Percentiles rank a stretch among this genome's conserved stretches.
Evolutionary conservation across 2,113 vertebrate genomes (phyloP).

Genomic region (Rhombomys opimus): DNA sequence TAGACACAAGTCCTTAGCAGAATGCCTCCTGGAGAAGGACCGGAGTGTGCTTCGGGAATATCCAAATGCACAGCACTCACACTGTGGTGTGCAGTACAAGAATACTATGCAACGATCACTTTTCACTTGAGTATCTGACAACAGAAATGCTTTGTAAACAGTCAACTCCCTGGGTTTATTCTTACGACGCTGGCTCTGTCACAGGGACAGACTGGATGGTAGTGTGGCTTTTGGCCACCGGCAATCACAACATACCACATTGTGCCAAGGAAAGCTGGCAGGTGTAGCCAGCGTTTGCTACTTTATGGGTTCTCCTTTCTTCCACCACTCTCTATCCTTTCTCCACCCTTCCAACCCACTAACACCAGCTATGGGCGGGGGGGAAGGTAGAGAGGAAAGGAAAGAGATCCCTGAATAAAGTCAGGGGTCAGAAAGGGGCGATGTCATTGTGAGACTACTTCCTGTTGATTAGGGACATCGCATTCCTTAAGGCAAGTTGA

Average conservation of each 20-base stretch:
- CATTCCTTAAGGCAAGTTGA: too few species aligned
- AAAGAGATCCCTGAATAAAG: too few species aligned
- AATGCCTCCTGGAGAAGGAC: neutral
- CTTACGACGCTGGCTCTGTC: neutral
- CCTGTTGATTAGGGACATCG: too few species aligned
- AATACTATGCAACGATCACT: neutral
- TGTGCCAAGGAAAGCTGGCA: neutral
- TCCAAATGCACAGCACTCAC: too few species aligned
- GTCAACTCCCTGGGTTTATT: slow-evolving; percentile 15
- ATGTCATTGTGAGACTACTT: too few species aligned
- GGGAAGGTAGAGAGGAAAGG: too few species aligned
- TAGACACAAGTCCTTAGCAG: neutral
- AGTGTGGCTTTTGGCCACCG: neutral
- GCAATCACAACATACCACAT: neutral
- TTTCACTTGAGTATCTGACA: slow-evolving; percentile 32
- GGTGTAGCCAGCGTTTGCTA: too few species aligned
- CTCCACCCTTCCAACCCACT: too few species aligned
- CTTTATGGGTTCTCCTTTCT: too few species aligned
- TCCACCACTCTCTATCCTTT: too few species aligned
- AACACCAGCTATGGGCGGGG: too few species aligned
- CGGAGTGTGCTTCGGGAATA: neutral
- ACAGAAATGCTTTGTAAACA: slow-evolving; percentile 54
- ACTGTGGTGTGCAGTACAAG: neutral
- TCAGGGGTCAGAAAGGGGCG: too few species aligned
- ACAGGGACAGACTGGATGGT: neutral